Evolutionary conservation across 2,888 invertebrate species (phyloP), one percentile per base, ranked within the genome.

Genomic region (Uloborus plumipes): DNA sequence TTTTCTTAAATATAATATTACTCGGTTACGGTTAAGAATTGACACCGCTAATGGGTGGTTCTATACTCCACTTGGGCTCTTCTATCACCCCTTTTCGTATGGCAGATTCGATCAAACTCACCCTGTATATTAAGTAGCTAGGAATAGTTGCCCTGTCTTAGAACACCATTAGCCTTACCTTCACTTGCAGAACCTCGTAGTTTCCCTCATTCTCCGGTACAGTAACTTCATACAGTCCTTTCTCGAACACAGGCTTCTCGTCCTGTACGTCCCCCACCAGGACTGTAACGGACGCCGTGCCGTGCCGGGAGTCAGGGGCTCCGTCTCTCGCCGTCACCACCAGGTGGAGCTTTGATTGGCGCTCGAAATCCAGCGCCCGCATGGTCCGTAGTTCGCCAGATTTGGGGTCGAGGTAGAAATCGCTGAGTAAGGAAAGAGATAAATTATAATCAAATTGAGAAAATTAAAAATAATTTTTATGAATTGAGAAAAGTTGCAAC

Each of bases 291-390:
- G 95, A 95, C 0, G 96, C 95, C 0, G 96, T 96, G 1, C 96
- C 95, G 49, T 96, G 90, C 16, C 96, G 91, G 4, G 94, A 93
- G 90, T 96, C 95, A 0, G 94, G 92, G 0, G 95, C 96, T 22
- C 95, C 94, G 88, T 97, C 97, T 88, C 93, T 93, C 0, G 96
- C 96, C 0, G 95, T 96, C 13, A 96, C 95, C 59, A 95, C 95
- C 89, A 96, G 94, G 84, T 92, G 92, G 88, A 94, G 94, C 61
- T 92, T 93, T 93, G 94, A 89, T 2, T 93, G 93, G 15, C 91
- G 92, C 88, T 97, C 96, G 88, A 94, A 97, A 89, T 97, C 96
- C 85, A 97, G 89, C 11, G 93, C 91, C 3, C 91, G 90, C 69
- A 92, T 93, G 0, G 96, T 96, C 87, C 93, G 92, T 39, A 97